A percentile compares a stretch with the other conserved stretches of the same genome.
Evolutionary conservation across 2,797 vertebrate genomes (phyloP).

Genomic region (Moxostoma hubbsi): DNA sequence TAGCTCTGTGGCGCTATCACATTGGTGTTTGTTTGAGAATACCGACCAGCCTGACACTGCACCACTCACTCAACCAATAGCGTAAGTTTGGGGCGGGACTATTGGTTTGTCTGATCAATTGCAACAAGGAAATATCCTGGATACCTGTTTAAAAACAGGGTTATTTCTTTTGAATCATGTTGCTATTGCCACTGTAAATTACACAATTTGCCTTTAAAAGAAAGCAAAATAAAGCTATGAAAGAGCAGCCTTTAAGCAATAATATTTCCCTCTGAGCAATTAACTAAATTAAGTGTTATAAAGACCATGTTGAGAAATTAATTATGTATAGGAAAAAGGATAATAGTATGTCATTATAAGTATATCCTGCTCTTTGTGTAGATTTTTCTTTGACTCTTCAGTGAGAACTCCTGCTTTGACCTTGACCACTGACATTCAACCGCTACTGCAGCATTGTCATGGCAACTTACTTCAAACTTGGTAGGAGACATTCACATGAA

Average conservation of each 20-base stretch:
- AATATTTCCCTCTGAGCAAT: background rate
- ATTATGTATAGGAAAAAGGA: background rate
- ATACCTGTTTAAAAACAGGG: too few species aligned
- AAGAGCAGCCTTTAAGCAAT: background rate
- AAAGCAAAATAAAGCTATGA: background rate
- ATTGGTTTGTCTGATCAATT: too few species aligned
- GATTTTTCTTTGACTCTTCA: slow-evolving; percentile 13
- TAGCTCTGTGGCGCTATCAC: too few species aligned
- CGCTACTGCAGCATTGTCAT: slow-evolving; percentile 72
- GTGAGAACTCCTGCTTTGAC: slow-evolving; percentile 43
- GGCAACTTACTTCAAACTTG: slow-evolving; percentile 77
- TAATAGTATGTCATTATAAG: background rate
- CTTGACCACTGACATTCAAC: slow-evolving; percentile 55
- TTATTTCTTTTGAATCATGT: too few species aligned
- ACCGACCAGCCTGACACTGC: too few species aligned
- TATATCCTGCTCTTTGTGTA: background rate
- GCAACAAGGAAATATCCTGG: too few species aligned
- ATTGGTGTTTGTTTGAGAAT: too few species aligned
- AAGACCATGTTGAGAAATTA: background rate
- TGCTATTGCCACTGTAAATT: background rate
- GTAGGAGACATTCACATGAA: slow-evolving; percentile 74
- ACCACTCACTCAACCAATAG: too few species aligned
- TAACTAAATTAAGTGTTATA: background rate
- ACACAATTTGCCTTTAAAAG: background rate
- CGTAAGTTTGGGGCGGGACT: too few species aligned